Conservation (phyloP, 2,113 vertebrate species). For the Pampusana beccarii region DNA sequence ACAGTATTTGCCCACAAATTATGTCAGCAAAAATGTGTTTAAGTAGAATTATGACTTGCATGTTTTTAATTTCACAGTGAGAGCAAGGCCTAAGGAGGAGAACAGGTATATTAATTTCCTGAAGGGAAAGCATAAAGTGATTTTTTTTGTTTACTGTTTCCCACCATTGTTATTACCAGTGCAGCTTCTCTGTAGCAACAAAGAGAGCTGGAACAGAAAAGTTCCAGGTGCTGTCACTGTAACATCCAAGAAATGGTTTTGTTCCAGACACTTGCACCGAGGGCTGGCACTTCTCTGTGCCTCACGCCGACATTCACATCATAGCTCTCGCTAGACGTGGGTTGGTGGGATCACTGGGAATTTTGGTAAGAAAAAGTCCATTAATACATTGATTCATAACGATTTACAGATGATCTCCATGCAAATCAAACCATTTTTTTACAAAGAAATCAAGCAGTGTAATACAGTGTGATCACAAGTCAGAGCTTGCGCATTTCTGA, state of each 20-base stretch:
- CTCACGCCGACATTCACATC: background rate
- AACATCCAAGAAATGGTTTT: background rate
- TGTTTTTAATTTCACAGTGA: background rate
- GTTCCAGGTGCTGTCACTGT: background rate
- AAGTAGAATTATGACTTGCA: background rate
- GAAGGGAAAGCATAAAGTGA: background rate
- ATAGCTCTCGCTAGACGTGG: background rate
- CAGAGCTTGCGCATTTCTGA: background rate
- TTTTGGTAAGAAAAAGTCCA: background rate
- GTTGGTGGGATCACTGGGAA: background rate
- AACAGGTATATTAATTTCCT: background rate
- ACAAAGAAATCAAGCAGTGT: background rate
- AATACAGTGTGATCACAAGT: background rate
- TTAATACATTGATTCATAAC: background rate
- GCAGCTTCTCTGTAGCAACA: background rate
- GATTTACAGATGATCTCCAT: background rate
- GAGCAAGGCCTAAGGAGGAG: background rate
- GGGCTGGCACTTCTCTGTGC: background rate
- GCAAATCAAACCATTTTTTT: background rate
- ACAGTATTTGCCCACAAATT: background rate
- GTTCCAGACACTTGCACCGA: background rate
- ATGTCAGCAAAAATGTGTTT: background rate
- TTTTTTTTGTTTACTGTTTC: background rate
- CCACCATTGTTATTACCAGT: background rate
- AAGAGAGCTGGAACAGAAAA: background rate